Conservation (phyloP, 2,797 vertebrate species). For the Gephyroberyx darwinii region DNA sequence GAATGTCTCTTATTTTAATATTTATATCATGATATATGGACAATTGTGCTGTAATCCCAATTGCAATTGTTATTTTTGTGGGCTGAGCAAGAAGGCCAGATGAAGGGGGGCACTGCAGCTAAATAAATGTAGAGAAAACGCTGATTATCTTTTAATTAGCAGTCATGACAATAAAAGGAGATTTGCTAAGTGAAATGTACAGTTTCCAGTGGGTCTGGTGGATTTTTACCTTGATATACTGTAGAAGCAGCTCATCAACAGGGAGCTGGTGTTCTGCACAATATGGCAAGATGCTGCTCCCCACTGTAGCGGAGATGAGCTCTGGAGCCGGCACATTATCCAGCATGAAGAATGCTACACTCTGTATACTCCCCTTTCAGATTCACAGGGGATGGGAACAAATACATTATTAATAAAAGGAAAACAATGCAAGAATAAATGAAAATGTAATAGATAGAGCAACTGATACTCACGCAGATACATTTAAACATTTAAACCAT, state of each 20-base stretch:
- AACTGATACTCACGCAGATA: neutral
- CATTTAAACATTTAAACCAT: neutral
- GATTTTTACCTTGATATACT: conserved; percentile 90
- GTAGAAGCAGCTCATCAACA: conserved; percentile 89
- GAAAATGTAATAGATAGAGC: neutral
- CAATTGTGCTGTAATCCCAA: no score
- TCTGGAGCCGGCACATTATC: conserved; percentile 94
- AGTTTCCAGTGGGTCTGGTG: no score
- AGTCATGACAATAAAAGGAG: no score
- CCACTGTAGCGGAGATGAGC: conserved; percentile 86
- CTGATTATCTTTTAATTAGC: no score
- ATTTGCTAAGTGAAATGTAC: neutral
- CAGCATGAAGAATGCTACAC: conserved; percentile 93
- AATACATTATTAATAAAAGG: neutral
- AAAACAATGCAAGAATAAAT: neutral
- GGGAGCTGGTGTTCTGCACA: conserved; percentile 85
- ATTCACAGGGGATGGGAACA: conserved; percentile 10
- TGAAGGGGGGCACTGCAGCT: no score
- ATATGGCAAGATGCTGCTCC: conserved; percentile 88
- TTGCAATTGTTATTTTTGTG: no score
- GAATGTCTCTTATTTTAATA: no score
- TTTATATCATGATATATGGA: no score
- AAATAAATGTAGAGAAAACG: no score
- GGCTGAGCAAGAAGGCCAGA: no score
- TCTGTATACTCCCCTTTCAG: conserved; percentile 85